Conservation (phyloP, 2,888 invertebrate species). For the Chouioia cunea region DNA sequence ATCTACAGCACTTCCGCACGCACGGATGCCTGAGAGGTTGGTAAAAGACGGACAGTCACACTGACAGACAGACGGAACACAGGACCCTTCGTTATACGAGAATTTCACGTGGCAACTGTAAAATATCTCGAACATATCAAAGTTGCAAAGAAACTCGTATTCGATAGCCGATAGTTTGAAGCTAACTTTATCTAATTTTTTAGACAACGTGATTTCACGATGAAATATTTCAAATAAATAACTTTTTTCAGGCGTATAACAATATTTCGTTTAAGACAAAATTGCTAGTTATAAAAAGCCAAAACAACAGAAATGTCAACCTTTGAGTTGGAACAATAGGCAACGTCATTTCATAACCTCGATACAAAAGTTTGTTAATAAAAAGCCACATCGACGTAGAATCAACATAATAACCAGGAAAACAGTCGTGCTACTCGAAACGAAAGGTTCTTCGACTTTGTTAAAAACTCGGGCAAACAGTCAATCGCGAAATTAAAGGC, state of each 20-base stretch:
- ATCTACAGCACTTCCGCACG: too few species aligned
- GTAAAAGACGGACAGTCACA: constrained; percentile 12
- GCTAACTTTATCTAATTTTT: too few species aligned
- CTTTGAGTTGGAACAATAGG: too few species aligned
- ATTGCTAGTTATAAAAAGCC: too few species aligned
- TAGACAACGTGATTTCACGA: too few species aligned
- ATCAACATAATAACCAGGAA: constrained; percentile 37
- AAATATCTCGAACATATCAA: constrained; percentile 1
- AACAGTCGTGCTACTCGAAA: constrained; percentile 10
- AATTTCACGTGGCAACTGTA: not conserved
- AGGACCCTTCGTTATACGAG: not conserved
- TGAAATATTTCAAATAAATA: too few species aligned
- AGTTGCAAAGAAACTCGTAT: not conserved
- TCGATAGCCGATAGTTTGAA: too few species aligned
- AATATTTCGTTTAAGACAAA: too few species aligned
- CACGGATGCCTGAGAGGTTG: not conserved
- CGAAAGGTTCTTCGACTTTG: constrained; percentile 39
- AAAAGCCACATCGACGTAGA: constrained; percentile 8
- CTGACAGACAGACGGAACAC: constrained; percentile 14
- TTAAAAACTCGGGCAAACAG: constrained; percentile 40
- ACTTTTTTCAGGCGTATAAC: too few species aligned
- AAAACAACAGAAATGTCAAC: too few species aligned
- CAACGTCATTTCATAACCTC: too few species aligned
- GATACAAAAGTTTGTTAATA: constrained; percentile 6
- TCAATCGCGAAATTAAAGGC: constrained; percentile 47